Conservation (phyloP, 2,888 invertebrate species). For the Liopterus haemorrhoidalis region DNA sequence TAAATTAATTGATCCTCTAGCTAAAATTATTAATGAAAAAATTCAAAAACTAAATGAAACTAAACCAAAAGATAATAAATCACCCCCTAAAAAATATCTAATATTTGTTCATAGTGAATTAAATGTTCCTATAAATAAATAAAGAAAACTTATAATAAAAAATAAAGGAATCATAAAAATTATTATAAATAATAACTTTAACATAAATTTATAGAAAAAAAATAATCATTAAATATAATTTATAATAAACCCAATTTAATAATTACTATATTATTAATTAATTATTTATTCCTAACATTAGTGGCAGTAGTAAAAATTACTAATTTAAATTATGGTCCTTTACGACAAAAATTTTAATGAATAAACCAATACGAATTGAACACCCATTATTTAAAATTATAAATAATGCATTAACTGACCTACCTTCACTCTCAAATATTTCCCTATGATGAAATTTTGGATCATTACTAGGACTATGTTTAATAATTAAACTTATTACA, state of each 20-base stretch:
- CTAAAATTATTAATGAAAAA: slow-evolving; percentile 52
- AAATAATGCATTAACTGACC: slow-evolving; percentile 53
- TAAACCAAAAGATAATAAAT: slow-evolving; percentile 51
- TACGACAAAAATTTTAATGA: slow-evolving; percentile 51
- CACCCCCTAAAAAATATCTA: slow-evolving; percentile 46
- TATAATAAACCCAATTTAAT: slow-evolving; percentile 50
- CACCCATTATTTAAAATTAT: too few species aligned
- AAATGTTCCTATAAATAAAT: slow-evolving; percentile 44
- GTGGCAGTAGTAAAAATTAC: slow-evolving; percentile 56
- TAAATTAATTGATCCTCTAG: slow-evolving; percentile 49
- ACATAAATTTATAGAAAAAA: slow-evolving; percentile 54
- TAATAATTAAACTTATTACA: slow-evolving; percentile 61
- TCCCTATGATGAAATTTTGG: slow-evolving; percentile 65
- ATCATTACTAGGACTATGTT: slow-evolving; percentile 56
- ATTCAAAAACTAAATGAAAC: slow-evolving; percentile 55
- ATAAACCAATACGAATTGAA: slow-evolving; percentile 46
- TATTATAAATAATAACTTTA: slow-evolving; percentile 50
- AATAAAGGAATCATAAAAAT: slow-evolving; percentile 48
- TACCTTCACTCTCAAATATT: slow-evolving; percentile 58
- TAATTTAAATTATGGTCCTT: slow-evolving; percentile 50
- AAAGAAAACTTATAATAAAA: slow-evolving; percentile 49
- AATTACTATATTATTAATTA: slow-evolving; percentile 51
- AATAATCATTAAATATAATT: slow-evolving; percentile 56
- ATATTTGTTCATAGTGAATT: slow-evolving; percentile 43
- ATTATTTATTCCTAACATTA: slow-evolving; percentile 56